These are phyloP conservation scores for Artemisiospiza belli DNA, from an alignment of 2,113 vertebrate species.

Conservation along the genomic window DNA sequence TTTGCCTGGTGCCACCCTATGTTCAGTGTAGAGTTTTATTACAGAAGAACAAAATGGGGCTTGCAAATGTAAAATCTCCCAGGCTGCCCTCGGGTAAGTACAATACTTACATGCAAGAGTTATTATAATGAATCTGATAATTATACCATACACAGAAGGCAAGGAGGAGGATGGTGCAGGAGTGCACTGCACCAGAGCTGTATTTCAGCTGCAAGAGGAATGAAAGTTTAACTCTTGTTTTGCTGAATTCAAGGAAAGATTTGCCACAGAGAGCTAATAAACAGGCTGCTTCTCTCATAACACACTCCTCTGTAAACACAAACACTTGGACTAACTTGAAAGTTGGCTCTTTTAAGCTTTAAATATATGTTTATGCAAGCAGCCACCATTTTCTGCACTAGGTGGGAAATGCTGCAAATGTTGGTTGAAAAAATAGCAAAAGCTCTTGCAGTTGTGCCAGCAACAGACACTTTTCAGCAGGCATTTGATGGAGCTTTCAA, in stretches of 20 bases:
- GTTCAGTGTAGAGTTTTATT: background rate
- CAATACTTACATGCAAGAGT: background rate
- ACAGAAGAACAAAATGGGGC: background rate
- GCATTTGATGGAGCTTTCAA: background rate
- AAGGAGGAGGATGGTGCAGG: background rate
- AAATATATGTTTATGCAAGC: constrained; percentile 34
- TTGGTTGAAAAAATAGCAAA: background rate
- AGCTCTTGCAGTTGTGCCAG: constrained; percentile 24
- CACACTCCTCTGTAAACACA: background rate
- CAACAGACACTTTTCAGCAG: background rate
- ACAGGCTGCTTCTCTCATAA: background rate
- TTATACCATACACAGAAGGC: background rate
- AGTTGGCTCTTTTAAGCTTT: background rate
- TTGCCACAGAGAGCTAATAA: background rate
- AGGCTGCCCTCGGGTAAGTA: background rate
- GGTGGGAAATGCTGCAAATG: constrained; percentile 24
- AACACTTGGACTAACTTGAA: background rate
- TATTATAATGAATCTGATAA: background rate
- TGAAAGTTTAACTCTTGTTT: background rate
- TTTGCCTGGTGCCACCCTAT: background rate
- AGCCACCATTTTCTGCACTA: background rate
- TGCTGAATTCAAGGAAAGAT: background rate
- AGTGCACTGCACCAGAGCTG: background rate
- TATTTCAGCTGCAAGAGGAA: background rate
- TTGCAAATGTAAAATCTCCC: background rate